Conservation (phyloP, 2,797 vertebrate species). For the Sebastes jordani region DNA sequence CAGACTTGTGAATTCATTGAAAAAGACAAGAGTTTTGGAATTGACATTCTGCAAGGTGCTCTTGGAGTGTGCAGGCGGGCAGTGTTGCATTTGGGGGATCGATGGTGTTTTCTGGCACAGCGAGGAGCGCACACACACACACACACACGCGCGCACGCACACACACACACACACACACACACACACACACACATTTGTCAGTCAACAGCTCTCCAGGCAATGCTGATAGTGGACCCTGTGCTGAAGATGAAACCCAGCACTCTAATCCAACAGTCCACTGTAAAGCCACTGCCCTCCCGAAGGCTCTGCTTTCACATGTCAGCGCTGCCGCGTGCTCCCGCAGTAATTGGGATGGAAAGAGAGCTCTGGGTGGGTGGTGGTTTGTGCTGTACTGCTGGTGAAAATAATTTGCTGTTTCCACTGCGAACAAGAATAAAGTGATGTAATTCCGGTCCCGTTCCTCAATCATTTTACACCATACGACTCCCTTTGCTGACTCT, state of each 20-base stretch:
- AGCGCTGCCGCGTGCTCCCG: not conserved
- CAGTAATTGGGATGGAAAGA: slow-evolving; percentile 60
- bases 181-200: slow-evolving; percentile 4
- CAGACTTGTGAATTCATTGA: slow-evolving; percentile 65
- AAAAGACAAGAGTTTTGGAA: slow-evolving; percentile 69
- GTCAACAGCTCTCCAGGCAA: slow-evolving; percentile 23
- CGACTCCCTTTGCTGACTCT: slow-evolving; percentile 17
- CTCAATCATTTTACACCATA: slow-evolving; percentile 27
- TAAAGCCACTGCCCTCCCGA: slow-evolving; percentile 23
- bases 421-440: slow-evolving; percentile 35
- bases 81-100: slow-evolving; percentile 64
- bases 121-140: not conserved
- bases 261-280: slow-evolving; percentile 38
- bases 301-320: slow-evolving; percentile 41
- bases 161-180: too few species aligned
- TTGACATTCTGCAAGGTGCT: slow-evolving; percentile 67
- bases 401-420: slow-evolving; percentile 59
- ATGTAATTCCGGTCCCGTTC: slow-evolving; percentile 52
- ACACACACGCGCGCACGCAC: not conserved
- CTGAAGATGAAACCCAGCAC: slow-evolving; percentile 50
- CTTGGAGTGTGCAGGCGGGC: slow-evolving; percentile 35
- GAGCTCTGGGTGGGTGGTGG: slow-evolving; percentile 21
- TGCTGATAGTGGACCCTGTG: slow-evolving; percentile 25
- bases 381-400: slow-evolving; percentile 30
- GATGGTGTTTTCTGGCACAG: slow-evolving; percentile 55